Evolutionary conservation across 2,113 vertebrate species (phyloP).

Genomic region (Pungitius pungitius): DNA sequence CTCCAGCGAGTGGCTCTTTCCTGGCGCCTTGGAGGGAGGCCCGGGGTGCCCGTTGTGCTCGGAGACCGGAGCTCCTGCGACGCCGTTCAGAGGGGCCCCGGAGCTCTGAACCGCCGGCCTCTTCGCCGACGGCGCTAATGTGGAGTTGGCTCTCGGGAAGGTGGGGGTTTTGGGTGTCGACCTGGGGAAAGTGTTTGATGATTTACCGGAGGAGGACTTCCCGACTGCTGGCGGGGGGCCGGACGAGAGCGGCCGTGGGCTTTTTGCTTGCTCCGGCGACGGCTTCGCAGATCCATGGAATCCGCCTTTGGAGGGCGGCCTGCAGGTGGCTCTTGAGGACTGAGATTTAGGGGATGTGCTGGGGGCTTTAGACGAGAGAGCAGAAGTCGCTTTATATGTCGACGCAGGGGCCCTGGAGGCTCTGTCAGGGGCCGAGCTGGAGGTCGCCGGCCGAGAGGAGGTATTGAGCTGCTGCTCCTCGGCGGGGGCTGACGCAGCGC

Average conservation of each 20-base stretch:
- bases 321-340: constrained; percentile 50
- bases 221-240: constrained; percentile 60
- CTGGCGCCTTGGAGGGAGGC: constrained; percentile 64
- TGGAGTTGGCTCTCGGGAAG: constrained; percentile 75
- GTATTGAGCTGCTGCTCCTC: constrained; percentile 59
- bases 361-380: constrained; percentile 50
- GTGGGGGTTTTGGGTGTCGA: constrained; percentile 69
- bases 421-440: constrained; percentile 60
- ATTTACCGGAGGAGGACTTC: constrained; percentile 61
- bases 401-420: constrained; percentile 46
- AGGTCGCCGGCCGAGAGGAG: constrained; percentile 46
- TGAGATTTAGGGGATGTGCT: constrained; percentile 60
- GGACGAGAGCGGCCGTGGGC: constrained; percentile 47
- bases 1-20: constrained; percentile 90
- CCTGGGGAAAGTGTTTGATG: constrained; percentile 80
- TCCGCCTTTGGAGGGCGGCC: constrained; percentile 28
- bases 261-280: constrained; percentile 40
- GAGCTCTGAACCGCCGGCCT: constrained; percentile 61
- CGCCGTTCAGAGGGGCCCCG: constrained; percentile 61
- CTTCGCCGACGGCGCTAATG: constrained; percentile 61
- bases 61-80: constrained; percentile 43
- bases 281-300: constrained; percentile 42
- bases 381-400: constrained; percentile 50
- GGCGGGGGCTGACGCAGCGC: constrained; percentile 75
- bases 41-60: constrained; percentile 79